A percentile compares a stretch with the other conserved stretches of the same genome.
These are phyloP conservation scores for Agrenia bidenticulata DNA, from an alignment of 2,888 invertebrate genomes.

Conservation along the genomic window DNA sequence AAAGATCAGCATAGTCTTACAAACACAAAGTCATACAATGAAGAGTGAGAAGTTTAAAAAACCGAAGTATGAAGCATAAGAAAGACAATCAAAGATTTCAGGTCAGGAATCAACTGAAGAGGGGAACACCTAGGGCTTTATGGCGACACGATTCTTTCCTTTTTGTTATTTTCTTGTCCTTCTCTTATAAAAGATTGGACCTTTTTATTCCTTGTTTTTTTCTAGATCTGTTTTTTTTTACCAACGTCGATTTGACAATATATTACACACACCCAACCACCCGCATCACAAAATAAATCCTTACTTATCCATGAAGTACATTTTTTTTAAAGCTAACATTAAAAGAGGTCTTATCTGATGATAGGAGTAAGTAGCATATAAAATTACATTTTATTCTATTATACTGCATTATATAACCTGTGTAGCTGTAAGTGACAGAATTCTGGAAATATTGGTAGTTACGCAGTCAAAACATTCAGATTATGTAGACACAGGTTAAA, in stretches of 20 bases:
- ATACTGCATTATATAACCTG: no score
- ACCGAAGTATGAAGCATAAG: slow-evolving; percentile 7
- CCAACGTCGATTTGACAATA: slow-evolving; percentile 30
- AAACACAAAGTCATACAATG: no score
- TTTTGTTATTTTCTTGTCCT: slow-evolving; percentile 40
- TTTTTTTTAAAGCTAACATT: no score
- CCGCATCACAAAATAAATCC: slow-evolving; percentile 5
- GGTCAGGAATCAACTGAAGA: slow-evolving; percentile 46
- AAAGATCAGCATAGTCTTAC: no score
- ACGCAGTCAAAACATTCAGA: slow-evolving; percentile 1
- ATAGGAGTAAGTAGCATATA: no score
- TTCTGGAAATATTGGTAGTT: not conserved
- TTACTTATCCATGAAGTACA: no score
- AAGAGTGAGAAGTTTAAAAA: slow-evolving; percentile 8
- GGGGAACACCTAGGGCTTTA: slow-evolving; percentile 53
- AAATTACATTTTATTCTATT: no score
- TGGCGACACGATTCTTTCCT: slow-evolving; percentile 53
- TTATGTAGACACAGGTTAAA: slow-evolving; percentile 4
- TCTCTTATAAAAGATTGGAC: slow-evolving; percentile 36
- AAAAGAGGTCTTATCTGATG: no score
- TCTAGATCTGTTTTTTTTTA: slow-evolving; percentile 30
- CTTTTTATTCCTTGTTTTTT: slow-evolving; percentile 35
- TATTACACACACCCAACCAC: slow-evolving; percentile 37
- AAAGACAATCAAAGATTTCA: slow-evolving; percentile 52
- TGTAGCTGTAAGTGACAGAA: not conserved